phyloP scores from a whole-genome alignment of 1,140 invertebrate species.

The Phymorhynchus buccinoides region DNA sequence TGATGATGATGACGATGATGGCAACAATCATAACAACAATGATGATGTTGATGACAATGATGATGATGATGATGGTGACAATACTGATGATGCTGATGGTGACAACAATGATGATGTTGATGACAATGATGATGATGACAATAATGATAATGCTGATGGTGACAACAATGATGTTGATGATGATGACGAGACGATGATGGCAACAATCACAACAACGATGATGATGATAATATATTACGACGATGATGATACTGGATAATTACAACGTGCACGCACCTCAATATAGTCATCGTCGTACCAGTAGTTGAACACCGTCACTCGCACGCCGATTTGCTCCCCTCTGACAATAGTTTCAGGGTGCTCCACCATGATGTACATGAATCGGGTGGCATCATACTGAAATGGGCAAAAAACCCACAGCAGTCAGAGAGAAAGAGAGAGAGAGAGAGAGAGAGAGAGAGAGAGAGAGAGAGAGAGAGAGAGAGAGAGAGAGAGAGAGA shows the following conservation, averaged over 20 bases:
- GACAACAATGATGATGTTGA: no score
- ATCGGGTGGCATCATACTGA: conserved; percentile 80
- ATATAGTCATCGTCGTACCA: conserved; percentile 83
- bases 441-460: conserved; percentile 26
- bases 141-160: not conserved
- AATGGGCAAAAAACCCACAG: not conserved
- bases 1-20: no score
- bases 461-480: not conserved
- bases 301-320: conserved; percentile 96
- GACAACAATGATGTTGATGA: not conserved
- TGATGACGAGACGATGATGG: no score
- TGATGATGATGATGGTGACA: no score
- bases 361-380: conserved; percentile 96
- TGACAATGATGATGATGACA: not conserved
- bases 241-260: not conserved
- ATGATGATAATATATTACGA: no score
- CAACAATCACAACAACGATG: not conserved
- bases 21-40: no score
- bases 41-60: no score
- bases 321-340: conserved; percentile 94
- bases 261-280: conserved; percentile 72
- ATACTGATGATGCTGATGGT: no score
- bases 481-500: not conserved
- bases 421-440: conserved; percentile 5
- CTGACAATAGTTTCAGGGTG: conserved; percentile 87